These are phyloP conservation scores for Cephus runcator DNA, from an alignment of 2,888 invertebrate genomes.

Conservation along the genomic window DNA sequence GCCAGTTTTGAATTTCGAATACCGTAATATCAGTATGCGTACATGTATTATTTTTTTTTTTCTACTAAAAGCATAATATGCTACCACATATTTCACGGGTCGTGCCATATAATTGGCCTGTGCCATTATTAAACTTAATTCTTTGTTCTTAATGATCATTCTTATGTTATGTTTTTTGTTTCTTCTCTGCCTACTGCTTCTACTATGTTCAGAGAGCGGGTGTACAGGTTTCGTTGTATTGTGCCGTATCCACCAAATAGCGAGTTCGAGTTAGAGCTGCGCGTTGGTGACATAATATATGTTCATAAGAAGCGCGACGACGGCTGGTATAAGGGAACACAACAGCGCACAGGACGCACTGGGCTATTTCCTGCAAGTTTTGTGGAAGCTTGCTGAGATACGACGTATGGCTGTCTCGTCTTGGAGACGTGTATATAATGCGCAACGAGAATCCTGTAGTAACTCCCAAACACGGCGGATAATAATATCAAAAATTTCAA, in stretches of 20 bases:
- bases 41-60: not conserved
- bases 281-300: slow-evolving; percentile 90
- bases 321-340: slow-evolving; percentile 95
- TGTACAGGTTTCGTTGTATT: slow-evolving; percentile 85
- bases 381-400: slow-evolving; percentile 77
- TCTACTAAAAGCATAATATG: not conserved
- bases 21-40: not conserved
- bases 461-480: not conserved
- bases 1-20: not conserved
- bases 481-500: not conserved
- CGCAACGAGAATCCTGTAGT: not conserved
- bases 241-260: slow-evolving; percentile 95
- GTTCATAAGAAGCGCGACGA: slow-evolving; percentile 93
- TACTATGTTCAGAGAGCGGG: slow-evolving; percentile 49
- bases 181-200: not conserved
- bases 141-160: not conserved
- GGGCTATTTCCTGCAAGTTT: slow-evolving; percentile 97
- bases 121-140: not conserved
- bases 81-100: not conserved
- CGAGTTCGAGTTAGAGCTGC: slow-evolving; percentile 90
- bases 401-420: slow-evolving; percentile 53
- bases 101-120: not conserved
- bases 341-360: slow-evolving; percentile 88
- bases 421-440: slow-evolving; percentile 64
- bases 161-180: not conserved